Conservation (phyloP, 2,797 vertebrate species). For the Pseudocheirus occidentalis region DNA sequence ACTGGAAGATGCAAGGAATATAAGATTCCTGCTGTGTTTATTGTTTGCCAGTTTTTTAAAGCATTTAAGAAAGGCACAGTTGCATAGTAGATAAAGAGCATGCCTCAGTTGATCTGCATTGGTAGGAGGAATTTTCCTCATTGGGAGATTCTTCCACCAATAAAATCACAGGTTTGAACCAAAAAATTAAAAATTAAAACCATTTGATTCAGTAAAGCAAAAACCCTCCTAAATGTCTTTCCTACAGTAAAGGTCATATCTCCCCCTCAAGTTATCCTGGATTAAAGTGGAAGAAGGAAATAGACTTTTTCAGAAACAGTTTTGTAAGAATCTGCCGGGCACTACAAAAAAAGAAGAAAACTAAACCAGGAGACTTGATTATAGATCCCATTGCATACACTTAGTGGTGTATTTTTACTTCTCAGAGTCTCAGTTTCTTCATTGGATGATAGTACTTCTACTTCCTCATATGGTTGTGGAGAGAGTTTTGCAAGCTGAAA, state of each 20-base stretch:
- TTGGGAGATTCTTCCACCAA: neutral
- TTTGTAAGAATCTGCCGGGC: neutral
- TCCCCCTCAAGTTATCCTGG: neutral
- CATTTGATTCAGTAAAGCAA: neutral
- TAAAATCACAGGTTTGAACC: neutral
- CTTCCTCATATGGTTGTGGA: neutral
- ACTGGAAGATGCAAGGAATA: neutral
- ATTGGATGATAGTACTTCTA: neutral
- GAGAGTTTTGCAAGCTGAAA: neutral
- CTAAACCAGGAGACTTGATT: neutral
- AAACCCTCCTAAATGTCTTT: neutral
- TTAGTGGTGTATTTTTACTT: neutral
- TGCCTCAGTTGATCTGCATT: neutral
- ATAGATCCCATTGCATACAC: neutral
- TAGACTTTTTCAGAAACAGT: neutral
- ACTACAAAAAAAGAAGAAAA: neutral
- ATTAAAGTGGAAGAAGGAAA: neutral
- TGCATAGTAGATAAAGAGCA: neutral
- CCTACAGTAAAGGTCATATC: neutral
- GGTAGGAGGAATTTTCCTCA: neutral
- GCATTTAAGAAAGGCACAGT: neutral
- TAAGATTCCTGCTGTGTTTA: neutral
- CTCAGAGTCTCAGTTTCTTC: neutral
- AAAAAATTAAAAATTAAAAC: neutral
- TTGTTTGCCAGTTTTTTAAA: neutral